phyloP scores from a whole-genome alignment of 2,888 invertebrate species.

The Hyalella azteca region DNA sequence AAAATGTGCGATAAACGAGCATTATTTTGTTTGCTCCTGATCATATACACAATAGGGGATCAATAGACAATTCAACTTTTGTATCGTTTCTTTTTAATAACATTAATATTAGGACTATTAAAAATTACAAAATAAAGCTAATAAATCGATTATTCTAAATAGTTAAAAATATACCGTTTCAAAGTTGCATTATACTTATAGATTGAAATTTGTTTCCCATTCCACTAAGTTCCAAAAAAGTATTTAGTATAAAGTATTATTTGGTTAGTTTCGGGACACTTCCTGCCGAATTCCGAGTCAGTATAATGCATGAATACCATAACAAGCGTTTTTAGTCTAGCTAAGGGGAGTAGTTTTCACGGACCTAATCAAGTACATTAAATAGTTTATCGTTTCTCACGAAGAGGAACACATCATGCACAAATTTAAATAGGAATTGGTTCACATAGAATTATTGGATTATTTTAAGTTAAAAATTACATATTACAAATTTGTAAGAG shows the following conservation, averaged over 20 bases:
- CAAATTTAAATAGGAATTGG: conserved; percentile 29
- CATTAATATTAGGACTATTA: conserved; percentile 37
- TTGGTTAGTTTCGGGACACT: conserved; percentile 6
- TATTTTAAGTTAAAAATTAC: background rate
- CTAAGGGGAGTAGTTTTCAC: background rate
- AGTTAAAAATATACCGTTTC: conserved; percentile 37
- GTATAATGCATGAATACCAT: background rate
- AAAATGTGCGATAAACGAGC: no score
- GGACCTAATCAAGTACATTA: background rate
- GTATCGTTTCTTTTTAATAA: conserved; percentile 35
- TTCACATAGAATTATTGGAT: conserved; percentile 33
- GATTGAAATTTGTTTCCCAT: conserved; percentile 26
- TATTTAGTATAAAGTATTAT: conserved; percentile 11
- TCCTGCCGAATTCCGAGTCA: conserved; percentile 12
- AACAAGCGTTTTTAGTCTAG: background rate
- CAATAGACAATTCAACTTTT: background rate
- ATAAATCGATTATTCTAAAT: conserved; percentile 36
- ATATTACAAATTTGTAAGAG: no score
- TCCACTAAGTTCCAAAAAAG: conserved; percentile 29
- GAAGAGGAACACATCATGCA: conserved; percentile 10
- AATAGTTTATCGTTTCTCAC: background rate
- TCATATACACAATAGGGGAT: no score
- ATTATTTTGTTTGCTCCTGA: no score
- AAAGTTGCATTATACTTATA: conserved; percentile 31
- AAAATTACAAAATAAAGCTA: conserved; percentile 36